phyloP scores from a whole-genome alignment of 1,140 invertebrate species.

The Bilobella aurantiaca region DNA sequence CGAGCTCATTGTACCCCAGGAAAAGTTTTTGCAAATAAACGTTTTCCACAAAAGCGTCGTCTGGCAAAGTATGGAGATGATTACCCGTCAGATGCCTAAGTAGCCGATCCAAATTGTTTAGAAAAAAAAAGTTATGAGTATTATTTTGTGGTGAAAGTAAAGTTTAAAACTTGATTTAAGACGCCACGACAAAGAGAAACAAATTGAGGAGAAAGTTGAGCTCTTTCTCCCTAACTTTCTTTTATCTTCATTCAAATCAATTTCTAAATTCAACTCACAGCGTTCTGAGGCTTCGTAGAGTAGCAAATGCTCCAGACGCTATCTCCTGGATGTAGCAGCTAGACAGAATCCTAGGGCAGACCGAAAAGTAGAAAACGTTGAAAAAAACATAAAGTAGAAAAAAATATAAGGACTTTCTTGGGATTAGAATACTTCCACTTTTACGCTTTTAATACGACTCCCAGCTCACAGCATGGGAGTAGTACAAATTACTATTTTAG shows the following conservation, averaged over 20 bases:
- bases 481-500: too few species aligned
- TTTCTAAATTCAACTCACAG: conserved; percentile 23
- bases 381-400: not conserved
- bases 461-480: too few species aligned
- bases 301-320: conserved; percentile 9
- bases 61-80: conserved; percentile 19
- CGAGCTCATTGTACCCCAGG: conserved; percentile 26
- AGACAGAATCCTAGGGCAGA: conserved; percentile 23
- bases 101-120: not conserved
- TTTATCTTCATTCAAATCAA: not conserved
- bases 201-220: too few species aligned
- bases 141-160: too few species aligned
- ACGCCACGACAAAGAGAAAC: too few species aligned
- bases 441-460: too few species aligned
- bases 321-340: conserved; percentile 17
- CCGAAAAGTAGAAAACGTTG: not conserved
- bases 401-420: not conserved
- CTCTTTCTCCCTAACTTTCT: too few species aligned
- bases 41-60: conserved; percentile 18
- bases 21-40: conserved; percentile 22
- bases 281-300: conserved; percentile 9
- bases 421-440: not conserved
- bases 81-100: conserved; percentile 30
- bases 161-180: too few species aligned
- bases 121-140: not conserved